Percentiles rank a stretch among this genome's conserved stretches.
phyloP scores from a whole-genome alignment of 2,888 invertebrate genomes.

The Spilarctia lutea region DNA sequence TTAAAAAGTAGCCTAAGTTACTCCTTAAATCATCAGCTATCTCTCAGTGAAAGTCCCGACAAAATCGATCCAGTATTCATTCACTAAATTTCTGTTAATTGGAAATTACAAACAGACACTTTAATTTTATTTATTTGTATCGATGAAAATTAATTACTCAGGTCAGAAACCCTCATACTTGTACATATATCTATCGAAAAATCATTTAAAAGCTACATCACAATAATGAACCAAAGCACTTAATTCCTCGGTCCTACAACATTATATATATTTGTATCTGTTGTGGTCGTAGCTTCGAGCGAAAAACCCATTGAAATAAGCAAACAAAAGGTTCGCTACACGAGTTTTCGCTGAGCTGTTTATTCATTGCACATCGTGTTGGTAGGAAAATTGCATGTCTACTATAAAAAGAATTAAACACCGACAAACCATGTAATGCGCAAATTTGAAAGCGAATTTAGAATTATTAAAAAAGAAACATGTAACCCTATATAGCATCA shows the following conservation, averaged over 20 bases:
- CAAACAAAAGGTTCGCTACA: neutral
- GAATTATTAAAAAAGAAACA: neutral
- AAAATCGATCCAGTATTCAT: too few species aligned
- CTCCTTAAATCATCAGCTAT: too few species aligned
- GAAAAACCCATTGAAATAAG: neutral
- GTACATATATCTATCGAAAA: neutral
- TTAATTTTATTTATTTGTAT: too few species aligned
- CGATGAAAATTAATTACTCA: too few species aligned
- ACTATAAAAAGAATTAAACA: neutral
- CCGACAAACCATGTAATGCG: neutral
- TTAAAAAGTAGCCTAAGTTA: too few species aligned
- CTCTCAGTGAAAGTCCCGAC: too few species aligned
- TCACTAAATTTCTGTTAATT: too few species aligned
- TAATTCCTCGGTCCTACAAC: neutral
- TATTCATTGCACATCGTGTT: neutral
- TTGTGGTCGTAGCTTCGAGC: neutral
- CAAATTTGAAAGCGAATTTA: neutral
- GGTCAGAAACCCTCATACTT: too few species aligned
- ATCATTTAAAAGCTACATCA: neutral
- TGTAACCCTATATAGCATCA: too few species aligned
- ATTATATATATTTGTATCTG: neutral
- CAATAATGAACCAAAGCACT: neutral
- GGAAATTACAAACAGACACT: too few species aligned
- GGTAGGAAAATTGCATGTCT: neutral
- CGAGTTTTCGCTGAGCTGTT: neutral